Evolutionary conservation across 2,113 vertebrate species (phyloP), one percentile per base, ranked within the genome.

Genomic region (Hippoglossus stenolepis): DNA sequence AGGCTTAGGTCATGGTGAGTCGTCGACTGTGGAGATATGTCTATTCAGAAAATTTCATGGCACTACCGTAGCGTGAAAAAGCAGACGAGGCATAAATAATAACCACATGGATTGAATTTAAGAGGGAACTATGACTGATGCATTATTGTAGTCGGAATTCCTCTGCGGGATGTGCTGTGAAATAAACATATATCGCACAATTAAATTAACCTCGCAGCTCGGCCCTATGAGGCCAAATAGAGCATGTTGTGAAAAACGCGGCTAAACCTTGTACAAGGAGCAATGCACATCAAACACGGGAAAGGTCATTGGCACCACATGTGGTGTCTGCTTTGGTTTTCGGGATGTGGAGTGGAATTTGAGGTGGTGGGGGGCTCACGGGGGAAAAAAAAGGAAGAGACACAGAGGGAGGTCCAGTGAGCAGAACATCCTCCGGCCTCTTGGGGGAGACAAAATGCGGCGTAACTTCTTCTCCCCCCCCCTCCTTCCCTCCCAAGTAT

Each of bases 381-480:
- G 65, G 65, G 43, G 76, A 67, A 57, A 43, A 65, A 49, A 43
- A 63, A 49, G 77, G 72, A 71, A 79, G 79, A 65, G 26, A 2
- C 77, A 40, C 74, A 69, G 74, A 79, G 80, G 76, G 75, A 79
- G 78, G 79, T 87, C 90, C 21, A 24, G 18, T 1, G 61, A 81
- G 81, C 65, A 83, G 54, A 49, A 43, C 77, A 58, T 9, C 65
- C 75, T 82, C 49, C 59, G 2, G 40, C 91, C 93, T 93, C 92
- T 88, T 63, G 93, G 87, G 92, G 94, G 93, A 89, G 94, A 90
- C 91, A 93, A 84, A 91, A 91, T 21, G 69, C 58, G 84, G 40
- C 56, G 49, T 51, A 88, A 68, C 84, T 77, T 78, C 60, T 63
- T 31, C 64, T 57, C 40, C 70, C 51, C 8, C 20, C 51, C 21